phyloP scores from a whole-genome alignment of 2,797 vertebrate genomes.

The Selene dorsalis region DNA sequence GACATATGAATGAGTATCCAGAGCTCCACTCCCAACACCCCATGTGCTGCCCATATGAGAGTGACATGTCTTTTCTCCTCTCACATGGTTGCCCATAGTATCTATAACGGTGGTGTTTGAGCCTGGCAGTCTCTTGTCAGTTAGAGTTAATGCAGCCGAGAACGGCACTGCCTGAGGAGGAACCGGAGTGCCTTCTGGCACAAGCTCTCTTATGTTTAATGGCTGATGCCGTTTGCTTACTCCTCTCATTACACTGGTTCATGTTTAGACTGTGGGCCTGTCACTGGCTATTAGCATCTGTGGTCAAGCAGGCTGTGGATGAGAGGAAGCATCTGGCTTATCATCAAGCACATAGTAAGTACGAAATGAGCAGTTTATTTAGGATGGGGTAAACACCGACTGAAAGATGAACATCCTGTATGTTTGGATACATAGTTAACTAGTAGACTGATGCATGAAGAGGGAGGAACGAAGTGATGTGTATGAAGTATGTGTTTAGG shows the following conservation, averaged over 20 bases:
- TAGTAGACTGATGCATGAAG: slow-evolving; percentile 22
- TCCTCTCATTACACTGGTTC: slow-evolving; percentile 77
- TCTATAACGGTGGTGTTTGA: slow-evolving; percentile 57
- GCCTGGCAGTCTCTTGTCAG: slow-evolving; percentile 68
- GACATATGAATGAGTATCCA: slow-evolving; percentile 13
- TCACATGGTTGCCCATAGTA: slow-evolving; percentile 52
- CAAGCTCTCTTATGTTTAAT: slow-evolving; percentile 74
- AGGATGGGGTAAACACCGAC: slow-evolving; percentile 39
- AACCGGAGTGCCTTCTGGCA: slow-evolving; percentile 71
- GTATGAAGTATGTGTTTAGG: background rate
- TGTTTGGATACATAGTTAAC: slow-evolving; percentile 33
- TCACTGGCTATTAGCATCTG: slow-evolving; percentile 76
- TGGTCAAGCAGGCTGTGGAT: slow-evolving; percentile 72
- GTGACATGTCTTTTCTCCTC: slow-evolving; percentile 29
- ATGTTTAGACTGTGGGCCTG: slow-evolving; percentile 75
- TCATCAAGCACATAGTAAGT: slow-evolving; percentile 64
- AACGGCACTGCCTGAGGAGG: slow-evolving; percentile 60
- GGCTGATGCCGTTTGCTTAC: slow-evolving; percentile 77
- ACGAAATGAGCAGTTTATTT: slow-evolving; percentile 65
- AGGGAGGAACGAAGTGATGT: background rate
- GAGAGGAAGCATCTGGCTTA: slow-evolving; percentile 73
- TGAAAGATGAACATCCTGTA: slow-evolving; percentile 33
- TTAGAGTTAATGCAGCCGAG: slow-evolving; percentile 68
- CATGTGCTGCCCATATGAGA: slow-evolving; percentile 18
- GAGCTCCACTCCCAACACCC: slow-evolving; percentile 11